Percentiles rank a stretch among this genome's conserved stretches.
Conservation (phyloP, 2,888 invertebrate species). For the Conchocele bisecta region DNA sequence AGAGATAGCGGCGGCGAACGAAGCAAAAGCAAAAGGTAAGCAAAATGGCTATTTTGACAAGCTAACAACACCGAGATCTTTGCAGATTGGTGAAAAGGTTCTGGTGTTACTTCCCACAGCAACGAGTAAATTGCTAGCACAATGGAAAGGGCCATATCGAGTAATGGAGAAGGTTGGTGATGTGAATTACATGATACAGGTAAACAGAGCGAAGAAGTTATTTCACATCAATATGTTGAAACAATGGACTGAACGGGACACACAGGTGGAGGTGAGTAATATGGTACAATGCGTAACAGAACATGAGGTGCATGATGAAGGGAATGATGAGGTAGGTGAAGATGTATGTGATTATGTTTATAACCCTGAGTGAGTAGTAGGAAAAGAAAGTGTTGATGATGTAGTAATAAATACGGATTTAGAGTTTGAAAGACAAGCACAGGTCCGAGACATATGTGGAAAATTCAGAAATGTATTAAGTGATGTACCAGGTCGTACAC, state of each 20-base stretch:
- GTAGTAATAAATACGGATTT: too few relatives aligned
- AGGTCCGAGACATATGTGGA: too few relatives aligned
- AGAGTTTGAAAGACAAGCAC: too few relatives aligned
- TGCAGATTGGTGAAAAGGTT: background rate
- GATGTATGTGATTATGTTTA: too few relatives aligned
- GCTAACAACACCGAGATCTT: background rate
- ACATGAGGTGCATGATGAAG: too few relatives aligned
- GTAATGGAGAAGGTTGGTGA: background rate
- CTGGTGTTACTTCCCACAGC: conserved; percentile 1
- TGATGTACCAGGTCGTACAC: background rate
- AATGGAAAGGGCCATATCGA: conserved; percentile 1
- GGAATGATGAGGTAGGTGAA: too few relatives aligned
- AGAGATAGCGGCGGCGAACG: background rate
- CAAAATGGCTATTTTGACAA: background rate
- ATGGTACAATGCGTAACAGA: too few relatives aligned
- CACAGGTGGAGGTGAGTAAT: too few relatives aligned
- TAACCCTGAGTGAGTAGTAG: too few relatives aligned
- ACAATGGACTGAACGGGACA: background rate
- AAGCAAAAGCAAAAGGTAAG: background rate
- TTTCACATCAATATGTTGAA: conserved; percentile 11
- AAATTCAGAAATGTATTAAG: background rate
- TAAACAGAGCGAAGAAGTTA: background rate
- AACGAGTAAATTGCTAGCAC: background rate
- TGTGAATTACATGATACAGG: background rate
- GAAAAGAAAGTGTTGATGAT: too few relatives aligned